Base-by-base conservation (phyloP, 1,140 invertebrate genomes). In the Plectus sambesii region DNA sequence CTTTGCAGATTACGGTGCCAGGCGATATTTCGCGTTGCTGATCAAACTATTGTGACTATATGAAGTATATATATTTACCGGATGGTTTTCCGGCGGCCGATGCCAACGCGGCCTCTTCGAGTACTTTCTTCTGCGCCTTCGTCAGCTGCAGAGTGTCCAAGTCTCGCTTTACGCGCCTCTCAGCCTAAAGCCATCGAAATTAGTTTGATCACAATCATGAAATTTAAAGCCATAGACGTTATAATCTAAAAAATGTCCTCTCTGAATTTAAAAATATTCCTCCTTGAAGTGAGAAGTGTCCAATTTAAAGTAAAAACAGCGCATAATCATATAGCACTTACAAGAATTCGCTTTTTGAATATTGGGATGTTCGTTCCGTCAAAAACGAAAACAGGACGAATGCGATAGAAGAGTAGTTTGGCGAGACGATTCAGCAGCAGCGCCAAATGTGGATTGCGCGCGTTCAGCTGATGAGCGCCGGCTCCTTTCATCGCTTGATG, bases 341-440 rank as follows among this genome's bases (percentile, higher is more conserved):
- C 87, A 73, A 96, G 81, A 33, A 90, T 93, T 74, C 88, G 82
- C 64, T 80, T 83, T 71, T 96, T 96, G 8, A 94, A 76, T 49
- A 77, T 74, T 26, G 90, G 89, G 42, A 87, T 84, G 22, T 60
- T 30, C 44, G 81, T 82, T 22, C 93, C 93, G 78, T 98, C 93
- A 75, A 99, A 99, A n/a, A 99, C 87, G 77, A 99, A 98, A 2
- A 99, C 80, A 12, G 94, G 94, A 65, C 87, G 88, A 43, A 99
- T 88, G 67, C 82, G 81, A 67, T 87, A 98, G 70, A 84, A 93
- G 2, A 99, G 74, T 15, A 99, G 75, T 75, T 99, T 99, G 70
- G 90, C 96, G 12, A 99, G 78, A 42, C 92, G 76, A 68, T 85
- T 81, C 61, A 92, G 96, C 29, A 98, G 75, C 38, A 87, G 85